Base-by-base conservation (phyloP, 2,888 invertebrate species). In the Melanargia galathea region DNA sequence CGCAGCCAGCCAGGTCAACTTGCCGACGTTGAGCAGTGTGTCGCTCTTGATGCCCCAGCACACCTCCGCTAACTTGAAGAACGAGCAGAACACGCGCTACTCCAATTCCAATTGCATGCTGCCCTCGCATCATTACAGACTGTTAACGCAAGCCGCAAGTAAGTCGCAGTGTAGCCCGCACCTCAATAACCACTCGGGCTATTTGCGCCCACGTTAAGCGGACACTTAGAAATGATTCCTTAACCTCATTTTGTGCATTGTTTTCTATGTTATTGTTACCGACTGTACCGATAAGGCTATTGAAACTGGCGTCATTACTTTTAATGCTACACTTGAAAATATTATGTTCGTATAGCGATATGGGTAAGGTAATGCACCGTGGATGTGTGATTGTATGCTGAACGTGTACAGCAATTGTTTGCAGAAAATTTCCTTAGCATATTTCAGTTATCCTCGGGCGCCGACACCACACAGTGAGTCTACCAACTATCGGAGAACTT, bases 391-490 rank as follows among this genome's bases (percentile, higher is more conserved):
- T 65, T 60, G 51, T 63, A 35, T 35, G n/a, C 26, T 64, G 30
- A 38, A 60, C 59, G 48, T 65, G 62, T 68, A 69, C 33, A 38
- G 20, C 52, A 26, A 62, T 59, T 48, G 43, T 61, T 61, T 62
- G 59, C 30, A 20, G 26, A 48, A 43, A 56, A 75, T 81, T 86
- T 87, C 83, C 87, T 90, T 86, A 90, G 81, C 83, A 60, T 66
- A 67, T 43, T 57, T 64, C 90, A 91, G 90, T 81, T 90, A 91
- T 85, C 90, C 90, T 78, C 84, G 90, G 83, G 90, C 90, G 72
- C 86, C 90, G 69, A 91, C 90, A 84, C 90, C 90, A 80, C 90
- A 90, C 75, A 87, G 89, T 91, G 79, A 91, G 90, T 90, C 72
- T 11, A 66, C 59, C 58, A 49, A 54, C 48, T 59, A 59, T 55